phyloP scores from a whole-genome alignment of 2,888 invertebrate species.

The Drosophila tripunctata region DNA sequence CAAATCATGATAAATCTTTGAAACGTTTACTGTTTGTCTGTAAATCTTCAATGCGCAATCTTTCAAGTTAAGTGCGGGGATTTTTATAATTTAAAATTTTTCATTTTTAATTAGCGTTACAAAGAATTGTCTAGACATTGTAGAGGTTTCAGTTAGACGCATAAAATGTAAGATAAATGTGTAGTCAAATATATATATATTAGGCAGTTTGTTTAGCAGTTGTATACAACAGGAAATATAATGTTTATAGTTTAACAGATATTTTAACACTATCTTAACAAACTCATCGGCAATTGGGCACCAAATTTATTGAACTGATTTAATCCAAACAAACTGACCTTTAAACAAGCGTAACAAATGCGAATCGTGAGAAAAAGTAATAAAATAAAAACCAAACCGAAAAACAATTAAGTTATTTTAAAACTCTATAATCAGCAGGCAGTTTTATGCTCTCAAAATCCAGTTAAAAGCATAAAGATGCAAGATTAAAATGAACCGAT shows the following conservation, averaged over 20 bases:
- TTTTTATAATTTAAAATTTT: conserved; percentile 2
- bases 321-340: neutral
- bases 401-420: conserved; percentile 1
- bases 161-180: no score
- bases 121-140: neutral
- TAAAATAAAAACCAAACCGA: neutral
- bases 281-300: neutral
- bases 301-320: conserved; percentile 2
- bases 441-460: conserved; percentile 5
- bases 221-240: no score
- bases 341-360: neutral
- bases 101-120: conserved; percentile 4
- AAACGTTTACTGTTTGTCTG: conserved; percentile 24
- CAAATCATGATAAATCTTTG: conserved; percentile 32
- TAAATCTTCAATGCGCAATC: conserved; percentile 45
- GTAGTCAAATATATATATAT: no score
- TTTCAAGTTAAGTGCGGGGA: conserved; percentile 10
- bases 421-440: conserved; percentile 9
- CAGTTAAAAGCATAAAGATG: conserved; percentile 18
- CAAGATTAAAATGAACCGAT: conserved; percentile 19
- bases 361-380: conserved; percentile 1
- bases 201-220: no score
- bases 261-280: neutral
- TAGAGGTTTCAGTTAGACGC: no score
- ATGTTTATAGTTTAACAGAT: no score